These are phyloP conservation scores for Aplidium turbinatum DNA, from an alignment of 23 tunicate genomes.

Conservation along the genomic window DNA sequence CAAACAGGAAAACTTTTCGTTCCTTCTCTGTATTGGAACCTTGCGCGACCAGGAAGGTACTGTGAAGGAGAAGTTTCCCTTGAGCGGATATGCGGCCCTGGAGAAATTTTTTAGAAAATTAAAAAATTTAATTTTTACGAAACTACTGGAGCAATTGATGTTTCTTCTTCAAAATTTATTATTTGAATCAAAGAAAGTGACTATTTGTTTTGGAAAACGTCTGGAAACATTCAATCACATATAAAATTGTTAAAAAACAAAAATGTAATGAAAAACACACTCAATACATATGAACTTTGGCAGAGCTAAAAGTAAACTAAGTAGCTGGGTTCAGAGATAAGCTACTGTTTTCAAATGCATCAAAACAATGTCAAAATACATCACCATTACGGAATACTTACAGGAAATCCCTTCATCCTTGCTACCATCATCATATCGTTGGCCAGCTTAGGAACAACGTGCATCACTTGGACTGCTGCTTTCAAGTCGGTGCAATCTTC, in stretches of 20 bases:
- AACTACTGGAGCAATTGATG: too few relatives aligned
- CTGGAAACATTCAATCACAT: too few relatives aligned
- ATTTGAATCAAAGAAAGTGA: too few relatives aligned
- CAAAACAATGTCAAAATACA: background rate
- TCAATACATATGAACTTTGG: too few relatives aligned
- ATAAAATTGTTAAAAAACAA: too few relatives aligned
- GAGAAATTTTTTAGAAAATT: background rate
- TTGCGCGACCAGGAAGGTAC: conserved; percentile 54
- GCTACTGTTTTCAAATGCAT: too few relatives aligned
- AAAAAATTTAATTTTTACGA: too few relatives aligned
- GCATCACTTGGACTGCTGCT: conserved; percentile 78
- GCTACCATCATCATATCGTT: conserved; percentile 98
- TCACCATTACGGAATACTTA: conserved; percentile 14
- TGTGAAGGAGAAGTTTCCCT: conserved; percentile 88
- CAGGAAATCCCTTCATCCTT: conserved; percentile 78
- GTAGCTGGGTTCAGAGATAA: too few relatives aligned
- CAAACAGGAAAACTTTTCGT: conserved; percentile 87
- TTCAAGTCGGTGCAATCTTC: conserved; percentile 39
- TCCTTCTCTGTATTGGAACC: conserved; percentile 45
- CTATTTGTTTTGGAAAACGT: too few relatives aligned
- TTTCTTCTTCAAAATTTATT: too few relatives aligned
- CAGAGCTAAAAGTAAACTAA: too few relatives aligned
- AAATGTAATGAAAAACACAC: too few relatives aligned
- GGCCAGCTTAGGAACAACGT: conserved; percentile 90
- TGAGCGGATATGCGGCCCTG: conserved; percentile 92